phyloP scores from a whole-genome alignment of 1,140 invertebrate species.

The Belonocnema kinseyi region DNA sequence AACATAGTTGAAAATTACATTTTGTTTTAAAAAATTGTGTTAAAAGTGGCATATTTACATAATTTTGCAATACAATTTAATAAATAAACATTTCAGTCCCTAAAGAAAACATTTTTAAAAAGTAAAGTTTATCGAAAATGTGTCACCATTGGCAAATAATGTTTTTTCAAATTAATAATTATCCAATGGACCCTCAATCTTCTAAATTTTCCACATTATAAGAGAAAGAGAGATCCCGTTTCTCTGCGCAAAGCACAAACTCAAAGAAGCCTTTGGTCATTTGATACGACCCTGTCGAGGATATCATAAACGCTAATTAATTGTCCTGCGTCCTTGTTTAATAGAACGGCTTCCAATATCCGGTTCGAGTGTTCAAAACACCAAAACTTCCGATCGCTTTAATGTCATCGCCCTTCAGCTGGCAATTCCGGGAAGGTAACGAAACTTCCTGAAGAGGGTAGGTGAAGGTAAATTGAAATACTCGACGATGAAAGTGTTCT shows the following conservation, averaged over 20 bases:
- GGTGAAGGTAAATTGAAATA: slow-evolving; percentile 26
- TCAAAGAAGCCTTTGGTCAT: background rate
- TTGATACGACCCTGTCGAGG: background rate
- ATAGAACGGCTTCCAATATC: slow-evolving; percentile 57
- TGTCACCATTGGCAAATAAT: too few species aligned
- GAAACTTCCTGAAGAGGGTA: slow-evolving; percentile 26
- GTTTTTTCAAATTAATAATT: too few species aligned
- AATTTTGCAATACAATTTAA: too few species aligned
- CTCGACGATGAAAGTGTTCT: slow-evolving; percentile 1
- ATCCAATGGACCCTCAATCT: background rate
- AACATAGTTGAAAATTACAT: too few species aligned
- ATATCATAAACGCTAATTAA: slow-evolving; percentile 52
- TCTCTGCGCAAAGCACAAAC: background rate
- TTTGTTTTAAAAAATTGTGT: too few species aligned
- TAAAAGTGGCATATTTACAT: too few species aligned
- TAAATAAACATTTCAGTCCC: too few species aligned
- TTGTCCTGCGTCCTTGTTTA: slow-evolving; percentile 52
- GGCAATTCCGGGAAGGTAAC: background rate
- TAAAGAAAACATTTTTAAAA: too few species aligned
- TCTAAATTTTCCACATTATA: background rate
- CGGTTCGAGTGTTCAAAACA: slow-evolving; percentile 54
- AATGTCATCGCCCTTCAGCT: slow-evolving; percentile 43
- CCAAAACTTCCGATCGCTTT: slow-evolving; percentile 53
- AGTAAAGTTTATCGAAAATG: too few species aligned
- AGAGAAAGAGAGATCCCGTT: background rate